Evolutionary conservation across 1,140 invertebrate genomes (phyloP), one percentile per base, ranked within the genome.

Genomic region (Centruroides vittatus): DNA sequence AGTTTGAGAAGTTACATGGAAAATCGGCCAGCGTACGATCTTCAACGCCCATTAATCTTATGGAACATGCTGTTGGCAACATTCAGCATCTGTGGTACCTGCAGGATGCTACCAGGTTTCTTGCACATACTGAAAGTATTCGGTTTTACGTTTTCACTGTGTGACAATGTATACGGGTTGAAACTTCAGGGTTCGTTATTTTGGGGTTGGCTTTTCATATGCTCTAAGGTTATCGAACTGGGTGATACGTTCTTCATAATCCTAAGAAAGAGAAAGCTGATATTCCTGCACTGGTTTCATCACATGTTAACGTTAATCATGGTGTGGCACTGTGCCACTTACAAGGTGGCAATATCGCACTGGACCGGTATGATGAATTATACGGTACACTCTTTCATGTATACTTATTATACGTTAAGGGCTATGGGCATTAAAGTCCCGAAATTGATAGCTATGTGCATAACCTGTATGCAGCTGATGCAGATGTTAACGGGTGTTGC

Each of bases 281-380:
- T 98, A 69, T 98, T 98, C 75, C 81, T 98, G 3, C 94, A 98
- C 74, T 95, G 92, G 92, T 83, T 82, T 67, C 82, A 83, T 69
- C 82, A 83, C 69, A 76, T 82, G 10, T 80, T 79, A 34, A 82
- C 82, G 5, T 80, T 98, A 35, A 80, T 98, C 35, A 98, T 98
- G 76, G 88, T 88, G 4, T 98, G 94, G 94, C 93, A 94, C 78
- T 95, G 92, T 11, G 86, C 93, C 12, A 89, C 91, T 7, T 94
- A 91, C 53, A 80, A 92, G 54, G 94, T 91, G 11, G 86, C 91
- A 13, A 89, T 90, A 7, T 93, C 91, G 49, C 80, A 34, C 11
- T 99, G 95, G 94, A 98, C 95, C 75, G 90, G 98, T 70, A 88
- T 93, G n/a, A 96, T 99, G 88, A 99, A 99, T 76, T 99, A 93